Conservation (phyloP, 2,113 vertebrate genomes). For the Platysteira castanea region DNA sequence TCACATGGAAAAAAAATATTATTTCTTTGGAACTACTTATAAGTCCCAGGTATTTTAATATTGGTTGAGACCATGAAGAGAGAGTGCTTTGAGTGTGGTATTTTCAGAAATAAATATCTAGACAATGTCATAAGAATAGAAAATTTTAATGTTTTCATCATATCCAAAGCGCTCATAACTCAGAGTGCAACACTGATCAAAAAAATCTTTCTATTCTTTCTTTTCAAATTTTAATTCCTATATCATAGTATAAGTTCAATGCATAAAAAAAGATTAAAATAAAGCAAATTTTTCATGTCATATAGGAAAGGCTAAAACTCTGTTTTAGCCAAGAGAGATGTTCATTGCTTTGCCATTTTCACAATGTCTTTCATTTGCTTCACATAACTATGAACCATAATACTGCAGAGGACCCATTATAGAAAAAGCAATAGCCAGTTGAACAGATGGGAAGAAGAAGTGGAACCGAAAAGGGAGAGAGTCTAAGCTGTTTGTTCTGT, state of each 20-base stretch:
- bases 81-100: background rate
- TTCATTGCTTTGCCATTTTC: constrained; percentile 43
- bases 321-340: constrained; percentile 25
- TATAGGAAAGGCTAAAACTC: background rate
- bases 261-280: background rate
- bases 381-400: constrained; percentile 32
- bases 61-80: background rate
- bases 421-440: constrained; percentile 43
- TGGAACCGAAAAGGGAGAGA: background rate
- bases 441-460: constrained; percentile 48
- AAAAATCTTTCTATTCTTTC: background rate
- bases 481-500: background rate
- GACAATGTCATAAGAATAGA: background rate
- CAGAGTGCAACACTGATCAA: background rate
- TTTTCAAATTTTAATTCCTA: background rate
- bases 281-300: background rate
- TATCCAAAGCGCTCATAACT: background rate
- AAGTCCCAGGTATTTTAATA: background rate
- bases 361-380: constrained; percentile 35
- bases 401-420: background rate
- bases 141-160: background rate
- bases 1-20: background rate
- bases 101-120: constrained; percentile 13
- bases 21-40: constrained; percentile 15
- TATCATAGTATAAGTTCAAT: background rate